Percentiles rank a stretch among this genome's conserved stretches.
Conservation (phyloP, 2,113 vertebrate genomes). For the Kryptolebias marmoratus region DNA sequence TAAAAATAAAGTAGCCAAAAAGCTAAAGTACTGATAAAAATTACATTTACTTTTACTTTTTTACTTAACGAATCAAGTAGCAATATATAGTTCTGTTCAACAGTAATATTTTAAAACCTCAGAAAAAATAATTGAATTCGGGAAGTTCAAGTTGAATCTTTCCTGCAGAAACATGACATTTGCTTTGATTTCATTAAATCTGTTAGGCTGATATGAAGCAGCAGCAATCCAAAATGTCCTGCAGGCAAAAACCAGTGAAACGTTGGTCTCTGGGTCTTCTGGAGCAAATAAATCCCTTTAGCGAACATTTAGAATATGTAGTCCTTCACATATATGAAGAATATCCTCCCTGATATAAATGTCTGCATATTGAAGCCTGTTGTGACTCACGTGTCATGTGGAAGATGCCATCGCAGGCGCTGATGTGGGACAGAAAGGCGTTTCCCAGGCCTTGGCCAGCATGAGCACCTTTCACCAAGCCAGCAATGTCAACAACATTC, state of each 20-base stretch:
- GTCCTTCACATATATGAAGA: not conserved
- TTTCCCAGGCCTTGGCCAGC: slow-evolving; percentile 95
- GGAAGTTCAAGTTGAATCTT: too few species aligned
- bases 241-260: slow-evolving; percentile 14
- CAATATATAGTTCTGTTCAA: too few species aligned
- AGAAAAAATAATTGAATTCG: too few species aligned
- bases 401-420: slow-evolving; percentile 93
- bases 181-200: slow-evolving; percentile 46
- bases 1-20: not conserved
- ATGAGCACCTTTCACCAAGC: slow-evolving; percentile 95
- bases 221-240: slow-evolving; percentile 29
- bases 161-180: too few species aligned
- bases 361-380: not conserved
- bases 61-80: too few species aligned
- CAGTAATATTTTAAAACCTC: too few species aligned
- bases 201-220: slow-evolving; percentile 46
- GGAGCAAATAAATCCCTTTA: not conserved
- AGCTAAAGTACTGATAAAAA: not conserved
- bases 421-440: slow-evolving; percentile 96
- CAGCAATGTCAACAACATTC: slow-evolving; percentile 96
- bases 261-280: not conserved
- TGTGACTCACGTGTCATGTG: slow-evolving; percentile 92
- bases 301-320: not conserved
- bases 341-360: not conserved
- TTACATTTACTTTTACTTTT: too few species aligned